phyloP scores from a whole-genome alignment of 1,140 invertebrate genomes.

The Euura saliciscinereae region DNA sequence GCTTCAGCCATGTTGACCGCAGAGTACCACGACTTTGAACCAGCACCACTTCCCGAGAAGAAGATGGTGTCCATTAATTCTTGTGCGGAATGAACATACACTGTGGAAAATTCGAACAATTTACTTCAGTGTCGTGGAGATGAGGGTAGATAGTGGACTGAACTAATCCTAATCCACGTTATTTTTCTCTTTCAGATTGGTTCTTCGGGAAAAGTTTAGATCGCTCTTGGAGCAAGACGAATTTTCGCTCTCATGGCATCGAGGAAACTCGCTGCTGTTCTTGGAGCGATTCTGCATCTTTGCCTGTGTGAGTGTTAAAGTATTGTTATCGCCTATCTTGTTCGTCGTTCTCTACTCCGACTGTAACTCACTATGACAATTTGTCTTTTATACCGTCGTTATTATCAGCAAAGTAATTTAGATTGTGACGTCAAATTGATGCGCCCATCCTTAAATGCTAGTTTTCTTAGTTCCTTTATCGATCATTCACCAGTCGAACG shows the following conservation, averaged over 20 bases:
- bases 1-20: no score
- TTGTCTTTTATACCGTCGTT: background rate
- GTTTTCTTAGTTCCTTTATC: no score
- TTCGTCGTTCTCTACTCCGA: background rate
- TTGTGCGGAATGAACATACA: no score
- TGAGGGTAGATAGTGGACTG: no score
- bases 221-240: background rate
- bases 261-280: constrained; percentile 49
- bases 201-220: background rate
- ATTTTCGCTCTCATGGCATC: constrained; percentile 52
- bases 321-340: background rate
- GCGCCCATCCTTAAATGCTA: background rate
- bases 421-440: background rate
- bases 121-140: no score
- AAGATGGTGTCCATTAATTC: no score
- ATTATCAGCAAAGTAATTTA: background rate
- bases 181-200: constrained; percentile 45
- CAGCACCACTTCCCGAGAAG: no score
- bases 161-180: background rate
- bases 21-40: no score
- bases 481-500: no score
- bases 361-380: constrained; percentile 23
- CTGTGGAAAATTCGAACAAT: no score
- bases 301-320: constrained; percentile 49
- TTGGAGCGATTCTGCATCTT: constrained; percentile 49